Evolutionary conservation across 2,113 vertebrate genomes (phyloP), one percentile per base, ranked within the genome.

Genomic region (Apus apus): DNA sequence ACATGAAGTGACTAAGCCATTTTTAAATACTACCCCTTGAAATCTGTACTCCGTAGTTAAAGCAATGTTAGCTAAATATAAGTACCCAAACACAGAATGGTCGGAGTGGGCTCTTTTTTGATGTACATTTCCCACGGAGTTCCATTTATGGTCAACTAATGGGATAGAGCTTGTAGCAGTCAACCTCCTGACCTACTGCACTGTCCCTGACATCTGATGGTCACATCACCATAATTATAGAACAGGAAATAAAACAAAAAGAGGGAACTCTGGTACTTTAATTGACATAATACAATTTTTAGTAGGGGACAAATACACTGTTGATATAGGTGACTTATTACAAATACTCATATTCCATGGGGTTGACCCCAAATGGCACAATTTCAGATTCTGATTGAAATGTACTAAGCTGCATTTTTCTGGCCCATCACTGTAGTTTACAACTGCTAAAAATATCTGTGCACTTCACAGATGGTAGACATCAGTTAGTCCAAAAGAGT

Each of bases 301-400:
- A 76, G 38, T 17, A 72, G 45, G 73, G 60, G 58, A 89, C 58
- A 79, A 93, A 68, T 26, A 75, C n/a, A 66, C 18, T 54, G 50
- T 57, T 76, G 40, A 34, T 73, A 46, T 48, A 84, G 78, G 74
- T 67, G 85, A 70, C 54, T 87, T 93, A 70, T 57, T 62, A 60
- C 3, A n/a, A 90, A 68, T 60, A 79, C 40, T 93, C 34, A 64
- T 27, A 27, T 58, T 58, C 22, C 27, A 62, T 53, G 8, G 58
- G 22, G 17, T 56, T 89, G 87, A 76, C 85, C 53, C 70, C 8
- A 90, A 89, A 51, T 32, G 57, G 36, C 85, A 58, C 46, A 46
- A 66, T 73, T 81, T 87, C 70, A 97, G 50, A 75, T 95, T 75
- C 78, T 79, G 46, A 89, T 66, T 89, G 81, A 93, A 85, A 72